Evolutionary conservation across 2,113 vertebrate genomes (phyloP), one percentile per base, ranked within the genome.

Genomic region (Cebus imitator): DNA sequence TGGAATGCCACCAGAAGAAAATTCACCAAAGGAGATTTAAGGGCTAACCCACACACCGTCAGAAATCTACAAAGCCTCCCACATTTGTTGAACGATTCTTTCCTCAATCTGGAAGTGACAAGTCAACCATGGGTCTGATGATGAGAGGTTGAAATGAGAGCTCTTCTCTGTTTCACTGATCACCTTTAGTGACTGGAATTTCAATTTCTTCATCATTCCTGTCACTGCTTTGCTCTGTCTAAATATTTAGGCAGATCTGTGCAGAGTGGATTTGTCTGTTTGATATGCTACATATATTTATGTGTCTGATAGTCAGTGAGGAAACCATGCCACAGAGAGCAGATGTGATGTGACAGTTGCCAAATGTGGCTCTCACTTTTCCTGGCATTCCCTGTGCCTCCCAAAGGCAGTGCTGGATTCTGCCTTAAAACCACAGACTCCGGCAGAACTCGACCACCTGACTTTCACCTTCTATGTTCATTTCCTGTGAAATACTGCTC

Each of bases 211-310:
- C 92, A 94, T 94, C 70, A 94, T 97, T 94, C 94, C 90, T 96
- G 87, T 86, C 94, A 75, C 87, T 32, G 85, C 64, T 72, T 87
- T 87, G 40, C 82, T 83, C 35, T 95, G 96, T 98, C 98, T 98
- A 98, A 98, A 98, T 98, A 98, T 98, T 98, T 97, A 97, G 98
- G 96, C 97, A 98, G 90, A 82, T 96, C 58, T 50, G 20, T 70
- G 55, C n/a, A 8, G 81, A 79, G 76, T 85, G 66, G 52, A 81
- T 95, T 82, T 96, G 90, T 79, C 90, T 97, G 81, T 95, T 90
- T 92, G 95, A 97, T 92, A 76, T 94, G 95, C 57, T 61, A 43
- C 84, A 61, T 88, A 8, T 92, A 97, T 95, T 97, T 97, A 94
- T 58, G 90, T 68, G 78, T 93, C 96, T 32, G 73, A 57, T 70